Conservation (phyloP, 2,888 invertebrate species). For the Luperina nickerlii region DNA sequence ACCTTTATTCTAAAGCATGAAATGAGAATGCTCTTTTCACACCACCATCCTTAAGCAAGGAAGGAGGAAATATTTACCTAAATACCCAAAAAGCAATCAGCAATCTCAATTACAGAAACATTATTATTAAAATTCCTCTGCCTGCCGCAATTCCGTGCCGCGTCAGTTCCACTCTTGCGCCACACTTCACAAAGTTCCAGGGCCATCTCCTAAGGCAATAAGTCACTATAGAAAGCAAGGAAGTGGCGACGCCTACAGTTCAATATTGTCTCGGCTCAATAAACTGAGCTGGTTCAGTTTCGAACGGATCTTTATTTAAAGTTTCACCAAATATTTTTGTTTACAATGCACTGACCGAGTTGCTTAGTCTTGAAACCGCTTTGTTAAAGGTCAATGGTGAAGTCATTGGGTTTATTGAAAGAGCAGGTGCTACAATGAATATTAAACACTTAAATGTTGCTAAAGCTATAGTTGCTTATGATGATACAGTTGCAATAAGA, state of each 20-base stretch:
- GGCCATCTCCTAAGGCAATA: slow-evolving; percentile 75
- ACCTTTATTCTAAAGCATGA: neutral
- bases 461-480: neutral
- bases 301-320: slow-evolving; percentile 71
- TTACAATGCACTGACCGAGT: slow-evolving; percentile 65
- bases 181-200: slow-evolving; percentile 65
- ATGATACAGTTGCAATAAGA: neutral
- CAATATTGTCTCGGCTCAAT: slow-evolving; percentile 79
- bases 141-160: slow-evolving; percentile 55
- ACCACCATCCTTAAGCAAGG: neutral
- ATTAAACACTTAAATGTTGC: neutral
- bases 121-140: slow-evolving; percentile 53
- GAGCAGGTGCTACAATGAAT: slow-evolving; percentile 39
- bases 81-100: slow-evolving; percentile 38
- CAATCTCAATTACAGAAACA: slow-evolving; percentile 38
- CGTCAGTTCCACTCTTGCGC: slow-evolving; percentile 64
- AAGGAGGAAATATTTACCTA: neutral
- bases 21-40: neutral
- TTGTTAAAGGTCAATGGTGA: slow-evolving; percentile 42
- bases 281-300: slow-evolving; percentile 76
- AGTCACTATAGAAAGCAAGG: slow-evolving; percentile 80
- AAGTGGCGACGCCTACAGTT: slow-evolving; percentile 70
- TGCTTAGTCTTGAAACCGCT: slow-evolving; percentile 37
- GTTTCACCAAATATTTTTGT: slow-evolving; percentile 69
- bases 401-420: slow-evolving; percentile 37